Evolutionary conservation across 2,888 invertebrate genomes (phyloP).

Genomic region (Empis stercorea): DNA sequence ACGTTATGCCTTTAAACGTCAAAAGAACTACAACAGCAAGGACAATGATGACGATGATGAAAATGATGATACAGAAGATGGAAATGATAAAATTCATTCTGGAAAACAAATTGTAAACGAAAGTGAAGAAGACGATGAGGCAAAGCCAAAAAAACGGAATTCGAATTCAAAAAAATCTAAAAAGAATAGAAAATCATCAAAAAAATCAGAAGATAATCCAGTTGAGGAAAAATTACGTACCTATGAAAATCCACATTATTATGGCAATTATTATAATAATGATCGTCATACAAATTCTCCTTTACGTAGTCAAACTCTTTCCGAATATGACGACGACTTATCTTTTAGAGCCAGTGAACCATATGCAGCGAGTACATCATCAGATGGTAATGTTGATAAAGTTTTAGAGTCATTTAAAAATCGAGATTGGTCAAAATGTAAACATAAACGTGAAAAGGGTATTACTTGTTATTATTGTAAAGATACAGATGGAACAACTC

Average conservation of each 20-base stretch:
- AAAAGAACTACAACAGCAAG: slow-evolving; percentile 45
- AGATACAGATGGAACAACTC: slow-evolving; percentile 53
- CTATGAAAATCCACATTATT: background rate
- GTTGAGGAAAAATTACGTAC: background rate
- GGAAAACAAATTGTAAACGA: background rate
- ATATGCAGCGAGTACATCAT: background rate
- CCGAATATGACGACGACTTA: background rate
- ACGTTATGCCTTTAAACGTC: slow-evolving; percentile 52
- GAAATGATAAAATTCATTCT: background rate
- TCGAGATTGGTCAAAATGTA: slow-evolving; percentile 58
- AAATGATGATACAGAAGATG: slow-evolving; percentile 9
- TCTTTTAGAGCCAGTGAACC: background rate
- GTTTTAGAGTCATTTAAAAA: slow-evolving; percentile 59
- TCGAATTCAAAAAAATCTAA: background rate
- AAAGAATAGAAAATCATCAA: background rate
- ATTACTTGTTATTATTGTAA: slow-evolving; percentile 66
- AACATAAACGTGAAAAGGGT: slow-evolving; percentile 50
- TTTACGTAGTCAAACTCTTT: background rate
- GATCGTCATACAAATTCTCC: background rate
- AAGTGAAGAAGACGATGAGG: background rate
- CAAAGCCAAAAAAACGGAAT: background rate
- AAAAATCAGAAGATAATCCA: background rate
- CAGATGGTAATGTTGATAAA: slow-evolving; percentile 42
- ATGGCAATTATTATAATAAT: background rate
- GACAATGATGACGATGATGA: slow-evolving; percentile 23